Evolutionary conservation across 2,888 invertebrate species (phyloP).

Genomic region (Sarcophaga carnaria): DNA sequence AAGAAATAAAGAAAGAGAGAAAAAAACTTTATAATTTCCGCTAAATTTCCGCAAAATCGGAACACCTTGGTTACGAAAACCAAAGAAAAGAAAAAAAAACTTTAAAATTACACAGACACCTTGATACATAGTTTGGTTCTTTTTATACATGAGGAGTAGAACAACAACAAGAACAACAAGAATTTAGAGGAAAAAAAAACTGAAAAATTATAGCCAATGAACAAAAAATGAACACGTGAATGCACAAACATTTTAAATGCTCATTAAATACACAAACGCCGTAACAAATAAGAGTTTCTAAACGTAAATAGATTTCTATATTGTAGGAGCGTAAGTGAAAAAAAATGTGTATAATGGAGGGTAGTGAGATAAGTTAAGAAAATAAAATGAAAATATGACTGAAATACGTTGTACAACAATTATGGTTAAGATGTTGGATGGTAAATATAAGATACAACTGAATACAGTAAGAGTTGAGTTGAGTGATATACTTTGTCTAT

Average conservation of each 20-base stretch:
- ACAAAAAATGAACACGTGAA: constrained; percentile 52
- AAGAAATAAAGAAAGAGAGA: constrained; percentile 7
- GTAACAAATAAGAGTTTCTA: too few relatives aligned
- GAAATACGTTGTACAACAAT: too few relatives aligned
- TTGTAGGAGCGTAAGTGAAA: too few relatives aligned
- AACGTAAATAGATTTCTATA: too few relatives aligned
- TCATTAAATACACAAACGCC: constrained; percentile 45
- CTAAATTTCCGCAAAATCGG: constrained; percentile 49
- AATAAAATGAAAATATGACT: too few relatives aligned
- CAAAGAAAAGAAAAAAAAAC: constrained; percentile 32
- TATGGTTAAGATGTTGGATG: too few relatives aligned
- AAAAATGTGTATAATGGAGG: too few relatives aligned
- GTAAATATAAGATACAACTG: too few relatives aligned
- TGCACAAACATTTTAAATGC: constrained; percentile 48
- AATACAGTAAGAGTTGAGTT: too few relatives aligned
- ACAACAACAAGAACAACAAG: constrained; percentile 1
- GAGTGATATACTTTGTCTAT: too few relatives aligned
- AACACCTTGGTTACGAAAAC: constrained; percentile 26
- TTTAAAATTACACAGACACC: constrained; percentile 3
- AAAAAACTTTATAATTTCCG: constrained; percentile 56
- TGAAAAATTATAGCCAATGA: constrained; percentile 57
- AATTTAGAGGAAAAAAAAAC: constrained; percentile 31
- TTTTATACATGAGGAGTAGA: neutral
- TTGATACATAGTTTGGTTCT: neutral
- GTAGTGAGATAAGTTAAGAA: too few relatives aligned